These are phyloP conservation scores for Corythoichthys haematopterus DNA, from an alignment of 2,113 vertebrate species.

Conservation along the genomic window DNA sequence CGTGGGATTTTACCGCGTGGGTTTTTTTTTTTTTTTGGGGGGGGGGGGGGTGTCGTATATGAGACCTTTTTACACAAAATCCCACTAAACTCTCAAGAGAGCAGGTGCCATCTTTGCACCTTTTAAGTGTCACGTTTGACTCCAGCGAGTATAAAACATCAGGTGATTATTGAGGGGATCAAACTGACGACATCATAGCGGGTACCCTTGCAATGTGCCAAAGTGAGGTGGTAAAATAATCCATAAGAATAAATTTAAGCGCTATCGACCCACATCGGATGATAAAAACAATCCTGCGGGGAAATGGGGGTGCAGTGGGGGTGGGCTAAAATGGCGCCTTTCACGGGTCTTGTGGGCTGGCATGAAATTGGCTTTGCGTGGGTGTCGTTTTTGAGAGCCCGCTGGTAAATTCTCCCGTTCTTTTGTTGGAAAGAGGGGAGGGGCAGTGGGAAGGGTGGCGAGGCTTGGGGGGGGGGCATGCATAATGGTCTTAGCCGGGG, in stretches of 20 bases:
- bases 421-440: constrained; percentile 54
- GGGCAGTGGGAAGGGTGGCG: background rate
- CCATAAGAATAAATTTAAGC: constrained; percentile 57
- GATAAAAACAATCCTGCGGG: constrained; percentile 51
- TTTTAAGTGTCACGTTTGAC: background rate
- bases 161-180: background rate
- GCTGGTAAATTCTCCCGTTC: constrained; percentile 72
- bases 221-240: constrained; percentile 25
- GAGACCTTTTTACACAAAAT: background rate
- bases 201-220: constrained; percentile 1
- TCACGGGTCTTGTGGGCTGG: constrained; percentile 62
- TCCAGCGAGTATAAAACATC: background rate
- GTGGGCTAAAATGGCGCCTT: constrained; percentile 60
- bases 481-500: constrained; percentile 70
- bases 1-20: too few species aligned
- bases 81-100: background rate
- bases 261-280: constrained; percentile 61
- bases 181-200: background rate
- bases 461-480: constrained; percentile 37
- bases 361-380: constrained; percentile 78
- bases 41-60: background rate
- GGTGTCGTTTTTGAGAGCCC: constrained; percentile 74
- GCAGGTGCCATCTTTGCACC: background rate
- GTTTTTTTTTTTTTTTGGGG: too few species aligned
- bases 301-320: constrained; percentile 50